A percentile compares a stretch with the other conserved stretches of the same genome.
Evolutionary conservation across 2,113 vertebrate species (phyloP).

Genomic region (Larimichthys polyactis): DNA sequence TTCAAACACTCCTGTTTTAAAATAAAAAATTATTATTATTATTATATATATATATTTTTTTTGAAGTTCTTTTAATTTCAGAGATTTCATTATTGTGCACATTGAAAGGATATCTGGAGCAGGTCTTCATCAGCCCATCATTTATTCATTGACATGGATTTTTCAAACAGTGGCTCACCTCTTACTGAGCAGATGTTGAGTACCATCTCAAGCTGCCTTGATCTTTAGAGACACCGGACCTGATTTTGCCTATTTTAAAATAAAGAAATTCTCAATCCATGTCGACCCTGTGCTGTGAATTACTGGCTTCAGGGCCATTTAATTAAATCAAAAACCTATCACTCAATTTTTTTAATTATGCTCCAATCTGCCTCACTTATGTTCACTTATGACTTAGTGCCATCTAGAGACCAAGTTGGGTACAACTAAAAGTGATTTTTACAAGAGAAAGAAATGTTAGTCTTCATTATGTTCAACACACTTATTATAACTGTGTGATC

Average conservation of each 20-base stretch:
- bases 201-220: conserved; percentile 59
- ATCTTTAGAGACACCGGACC: conserved; percentile 66
- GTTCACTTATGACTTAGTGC: conserved; percentile 78
- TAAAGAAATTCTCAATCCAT: conserved; percentile 50
- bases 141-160: conserved; percentile 78
- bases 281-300: conserved; percentile 52
- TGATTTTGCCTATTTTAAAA: conserved; percentile 54
- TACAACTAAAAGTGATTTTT: not conserved
- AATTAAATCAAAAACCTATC: conserved; percentile 78
- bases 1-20: not conserved
- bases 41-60: not conserved
- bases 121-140: conserved; percentile 68
- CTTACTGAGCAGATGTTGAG: conserved; percentile 69
- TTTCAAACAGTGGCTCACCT: conserved; percentile 63
- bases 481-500: not conserved
- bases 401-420: conserved; percentile 77
- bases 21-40: not conserved
- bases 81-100: conserved; percentile 40
- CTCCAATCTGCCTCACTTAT: conserved; percentile 20
- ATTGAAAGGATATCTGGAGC: conserved; percentile 62
- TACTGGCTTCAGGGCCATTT: conserved; percentile 70
- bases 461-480: conserved; percentile 1
- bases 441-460: conserved; percentile 4
- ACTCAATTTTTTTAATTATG: conserved; percentile 76
- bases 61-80: conserved; percentile 28